Conservation (phyloP, 2,113 vertebrate genomes). For the Psittacula cyanocephala region DNA sequence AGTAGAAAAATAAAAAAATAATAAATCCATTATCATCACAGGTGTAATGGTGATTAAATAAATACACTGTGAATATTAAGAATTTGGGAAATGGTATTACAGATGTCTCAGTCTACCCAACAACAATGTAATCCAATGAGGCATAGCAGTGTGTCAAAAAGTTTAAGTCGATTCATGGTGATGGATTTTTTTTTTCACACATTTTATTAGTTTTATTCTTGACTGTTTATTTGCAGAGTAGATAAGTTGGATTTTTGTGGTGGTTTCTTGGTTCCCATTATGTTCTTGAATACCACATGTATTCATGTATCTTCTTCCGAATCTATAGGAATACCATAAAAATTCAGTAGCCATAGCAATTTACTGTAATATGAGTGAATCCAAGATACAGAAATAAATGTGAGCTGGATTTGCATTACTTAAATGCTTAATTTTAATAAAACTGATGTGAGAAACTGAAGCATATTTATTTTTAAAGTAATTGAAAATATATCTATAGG, state of each 20-base stretch:
- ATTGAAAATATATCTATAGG: neutral
- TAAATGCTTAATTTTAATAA: neutral
- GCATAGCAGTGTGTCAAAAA: neutral
- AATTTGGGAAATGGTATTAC: rapidly evolving
- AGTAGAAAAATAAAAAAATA: neutral
- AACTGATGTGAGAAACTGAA: neutral
- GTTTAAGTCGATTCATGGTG: rapidly evolving
- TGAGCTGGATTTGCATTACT: neutral
- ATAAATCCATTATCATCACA: rapidly evolving
- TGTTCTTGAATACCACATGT: neutral
- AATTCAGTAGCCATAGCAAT: neutral
- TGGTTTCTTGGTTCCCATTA: neutral
- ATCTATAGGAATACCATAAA: neutral
- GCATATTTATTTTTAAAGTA: neutral
- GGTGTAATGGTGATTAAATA: neutral
- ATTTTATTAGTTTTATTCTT: neutral
- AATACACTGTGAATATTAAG: neutral
- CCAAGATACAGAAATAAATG: neutral
- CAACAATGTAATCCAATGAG: neutral
- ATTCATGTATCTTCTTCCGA: neutral
- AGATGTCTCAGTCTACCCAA: neutral
- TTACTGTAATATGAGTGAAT: neutral
- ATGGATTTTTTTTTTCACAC: neutral
- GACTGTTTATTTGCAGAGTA: neutral
- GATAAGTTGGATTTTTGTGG: neutral